Base-by-base conservation (phyloP, 2,113 vertebrate genomes). In the Corvus cornix region DNA sequence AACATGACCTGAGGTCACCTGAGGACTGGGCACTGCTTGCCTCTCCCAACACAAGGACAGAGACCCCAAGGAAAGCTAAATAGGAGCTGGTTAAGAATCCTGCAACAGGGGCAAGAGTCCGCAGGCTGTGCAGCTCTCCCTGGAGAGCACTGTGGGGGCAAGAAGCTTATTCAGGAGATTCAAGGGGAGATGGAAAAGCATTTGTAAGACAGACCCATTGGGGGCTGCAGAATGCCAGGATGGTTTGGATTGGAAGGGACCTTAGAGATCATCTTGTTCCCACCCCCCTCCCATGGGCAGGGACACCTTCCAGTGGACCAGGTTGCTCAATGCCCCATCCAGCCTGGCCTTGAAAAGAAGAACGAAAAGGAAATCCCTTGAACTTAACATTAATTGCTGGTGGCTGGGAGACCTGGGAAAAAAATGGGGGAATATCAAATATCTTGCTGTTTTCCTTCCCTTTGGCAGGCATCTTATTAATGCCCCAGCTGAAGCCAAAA, bases 41-140 rank as follows among this genome's bases (percentile, higher is more conserved):
- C 48, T 8, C 31, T 69, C 27, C 60, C 77, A 56, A 0, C 39
- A 26, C 53, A 35, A 43, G 49, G 51, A 16, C 9, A 6, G 13
- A 92, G n/a, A 27, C 75, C 59, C 5, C 81, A 69, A 4, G 6
- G 5, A 28, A 41, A 84, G 28, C n/a, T 3, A 1, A 37, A 13
- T 0, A 0, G 35, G 49, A 77, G 27, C 24, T 33, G 46, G 51
- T 2, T 66, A 28, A n/a, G 58, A 58, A 30, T 8, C 46, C 28
- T 0, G 0, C n/a, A 43, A 11, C 17, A 33, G 5, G 1, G 19
- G 13, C 53, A n/a, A 9, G 4, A 66, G 49, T 0, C 74, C 55
- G 13, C 4, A 23, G 63, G 20, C n/a, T 91, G 28, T 1, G 16
- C 37, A 70, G 33, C 33, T 16, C 30, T 74, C 58, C 28, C 43